Conservation (phyloP, 1,140 invertebrate genomes). For the Diorhabda sublineata region DNA sequence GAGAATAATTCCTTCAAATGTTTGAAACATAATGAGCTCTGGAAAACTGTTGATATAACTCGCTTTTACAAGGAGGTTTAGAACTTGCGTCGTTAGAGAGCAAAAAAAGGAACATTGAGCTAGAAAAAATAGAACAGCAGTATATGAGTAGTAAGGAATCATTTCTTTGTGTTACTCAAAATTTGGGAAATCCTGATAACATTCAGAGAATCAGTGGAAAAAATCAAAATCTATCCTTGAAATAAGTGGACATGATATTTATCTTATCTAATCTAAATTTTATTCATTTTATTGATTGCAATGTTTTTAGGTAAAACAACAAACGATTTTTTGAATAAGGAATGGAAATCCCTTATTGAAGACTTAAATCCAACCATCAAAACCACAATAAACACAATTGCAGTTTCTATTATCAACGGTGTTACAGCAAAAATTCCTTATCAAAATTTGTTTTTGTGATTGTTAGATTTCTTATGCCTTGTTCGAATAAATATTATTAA, state of each 20-base stretch:
- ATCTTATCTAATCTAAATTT: too few species aligned
- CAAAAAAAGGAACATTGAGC: too few species aligned
- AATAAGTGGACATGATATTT: too few species aligned
- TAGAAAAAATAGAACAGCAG: too few species aligned
- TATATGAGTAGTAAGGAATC: too few species aligned
- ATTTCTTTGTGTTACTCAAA: too few species aligned
- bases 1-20: conserved; percentile 28
- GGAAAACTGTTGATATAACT: conserved; percentile 29
- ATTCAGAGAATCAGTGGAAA: too few species aligned
- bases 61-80: conserved; percentile 30
- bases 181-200: too few species aligned
- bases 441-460: neutral
- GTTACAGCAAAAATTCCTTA: neutral
- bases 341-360: neutral
- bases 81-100: conserved; percentile 22
- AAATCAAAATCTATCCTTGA: too few species aligned
- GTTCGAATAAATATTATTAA: neutral
- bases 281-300: too few species aligned
- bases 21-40: conserved; percentile 31
- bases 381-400: neutral
- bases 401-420: neutral
- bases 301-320: neutral
- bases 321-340: neutral
- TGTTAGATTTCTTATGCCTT: neutral
- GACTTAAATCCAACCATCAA: neutral